These are phyloP conservation scores for Tenthredo notha DNA, from an alignment of 2,888 invertebrate species.

Conservation along the genomic window DNA sequence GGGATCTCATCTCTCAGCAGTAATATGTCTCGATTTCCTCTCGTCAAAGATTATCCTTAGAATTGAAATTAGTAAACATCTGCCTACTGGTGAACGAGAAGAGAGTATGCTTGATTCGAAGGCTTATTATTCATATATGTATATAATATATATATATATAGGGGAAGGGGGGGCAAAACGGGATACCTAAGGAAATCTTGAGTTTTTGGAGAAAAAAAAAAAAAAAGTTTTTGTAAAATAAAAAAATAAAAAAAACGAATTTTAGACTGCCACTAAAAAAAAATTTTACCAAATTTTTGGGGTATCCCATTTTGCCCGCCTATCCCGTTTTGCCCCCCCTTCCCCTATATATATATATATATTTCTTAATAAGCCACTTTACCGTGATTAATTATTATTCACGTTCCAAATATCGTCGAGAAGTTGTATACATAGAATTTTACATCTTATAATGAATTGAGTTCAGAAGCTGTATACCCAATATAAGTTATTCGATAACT, in stretches of 20 bases:
- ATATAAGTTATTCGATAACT: not conserved
- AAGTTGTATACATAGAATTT: not conserved
- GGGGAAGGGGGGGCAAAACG: too few species aligned
- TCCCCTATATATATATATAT: too few species aligned
- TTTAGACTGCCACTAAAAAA: too few species aligned
- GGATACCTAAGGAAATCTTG: too few species aligned
- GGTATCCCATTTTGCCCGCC: too few species aligned
- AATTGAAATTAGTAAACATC: not conserved
- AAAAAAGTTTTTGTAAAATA: too few species aligned
- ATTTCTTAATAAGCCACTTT: not conserved
- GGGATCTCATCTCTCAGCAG: not conserved
- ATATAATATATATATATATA: too few species aligned
- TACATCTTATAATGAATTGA: not conserved
- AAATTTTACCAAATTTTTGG: too few species aligned
- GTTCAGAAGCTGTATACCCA: not conserved
- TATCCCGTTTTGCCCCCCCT: too few species aligned
- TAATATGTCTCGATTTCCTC: not conserved
- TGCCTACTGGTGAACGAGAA: not conserved
- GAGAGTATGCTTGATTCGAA: not conserved
- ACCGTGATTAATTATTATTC: not conserved
- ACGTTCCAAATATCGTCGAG: not conserved
- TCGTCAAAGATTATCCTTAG: not conserved
- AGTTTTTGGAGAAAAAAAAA: too few species aligned
- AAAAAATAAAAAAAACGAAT: too few species aligned
- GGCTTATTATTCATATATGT: not conserved